Evolutionary conservation across 2,113 vertebrate species (phyloP).

Genomic region (Leiothrix lutea): DNA sequence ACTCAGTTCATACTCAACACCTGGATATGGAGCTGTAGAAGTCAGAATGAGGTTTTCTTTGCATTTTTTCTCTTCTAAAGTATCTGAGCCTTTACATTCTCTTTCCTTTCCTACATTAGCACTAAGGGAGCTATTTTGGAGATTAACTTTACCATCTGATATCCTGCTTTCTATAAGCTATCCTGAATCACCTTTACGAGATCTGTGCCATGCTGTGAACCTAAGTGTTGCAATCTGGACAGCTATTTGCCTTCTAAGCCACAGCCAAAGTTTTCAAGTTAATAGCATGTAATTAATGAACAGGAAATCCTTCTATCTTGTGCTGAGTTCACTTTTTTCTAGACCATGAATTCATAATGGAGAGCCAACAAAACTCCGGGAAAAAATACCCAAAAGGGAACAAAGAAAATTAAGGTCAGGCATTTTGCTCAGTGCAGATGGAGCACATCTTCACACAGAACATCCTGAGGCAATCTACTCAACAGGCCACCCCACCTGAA

Average conservation of each 20-base stretch:
- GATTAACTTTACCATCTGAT: neutral
- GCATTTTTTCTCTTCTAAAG: neutral
- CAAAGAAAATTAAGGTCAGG: neutral
- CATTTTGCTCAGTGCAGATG: neutral
- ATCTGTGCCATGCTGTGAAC: neutral
- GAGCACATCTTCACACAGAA: neutral
- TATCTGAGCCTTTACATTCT: neutral
- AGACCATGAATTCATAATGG: neutral
- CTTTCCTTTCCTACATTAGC: neutral
- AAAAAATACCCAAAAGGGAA: neutral
- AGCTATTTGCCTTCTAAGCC: neutral
- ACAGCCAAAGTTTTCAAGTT: neutral
- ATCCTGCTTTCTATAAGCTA: neutral
- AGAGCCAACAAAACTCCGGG: neutral
- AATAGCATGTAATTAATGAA: neutral
- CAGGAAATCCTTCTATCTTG: neutral
- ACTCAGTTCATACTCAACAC: neutral
- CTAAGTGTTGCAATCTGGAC: conserved; percentile 5
- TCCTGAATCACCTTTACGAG: neutral
- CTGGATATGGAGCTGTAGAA: neutral
- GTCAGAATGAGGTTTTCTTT: neutral
- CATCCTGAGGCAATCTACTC: neutral
- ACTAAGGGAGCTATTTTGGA: neutral
- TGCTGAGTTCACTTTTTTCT: neutral
- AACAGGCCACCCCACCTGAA: neutral